These are phyloP conservation scores for Urocitellus parryii DNA, from an alignment of 2,113 vertebrate species.

Conservation along the genomic window DNA sequence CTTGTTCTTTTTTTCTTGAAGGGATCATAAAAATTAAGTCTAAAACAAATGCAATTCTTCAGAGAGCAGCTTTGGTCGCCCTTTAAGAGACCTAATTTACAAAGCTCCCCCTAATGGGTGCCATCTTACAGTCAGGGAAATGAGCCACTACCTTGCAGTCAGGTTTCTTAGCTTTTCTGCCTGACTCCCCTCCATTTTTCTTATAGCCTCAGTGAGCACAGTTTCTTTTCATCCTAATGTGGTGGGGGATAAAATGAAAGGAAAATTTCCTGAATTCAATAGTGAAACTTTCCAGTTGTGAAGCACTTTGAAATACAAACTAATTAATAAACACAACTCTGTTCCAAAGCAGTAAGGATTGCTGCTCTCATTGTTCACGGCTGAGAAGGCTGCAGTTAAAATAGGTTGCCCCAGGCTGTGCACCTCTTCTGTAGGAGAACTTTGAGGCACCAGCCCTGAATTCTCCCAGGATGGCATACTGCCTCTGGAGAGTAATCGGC, in stretches of 20 bases:
- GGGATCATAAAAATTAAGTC: slow-evolving; percentile 75
- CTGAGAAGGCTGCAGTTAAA: slow-evolving; percentile 75
- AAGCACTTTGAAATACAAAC: slow-evolving; percentile 77
- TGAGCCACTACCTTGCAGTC: slow-evolving; percentile 72
- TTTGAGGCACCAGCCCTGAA: neutral
- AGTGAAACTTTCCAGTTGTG: slow-evolving; percentile 75
- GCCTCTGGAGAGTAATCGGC: slow-evolving; percentile 39
- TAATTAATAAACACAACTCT: slow-evolving; percentile 80
- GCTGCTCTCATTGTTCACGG: slow-evolving; percentile 75
- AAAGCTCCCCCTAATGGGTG: slow-evolving; percentile 54
- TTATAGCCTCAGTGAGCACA: slow-evolving; percentile 74
- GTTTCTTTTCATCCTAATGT: slow-evolving; percentile 77
- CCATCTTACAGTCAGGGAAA: slow-evolving; percentile 65
- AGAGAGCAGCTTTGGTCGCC: slow-evolving; percentile 59
- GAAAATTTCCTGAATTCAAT: slow-evolving; percentile 73
- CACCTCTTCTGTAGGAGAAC: slow-evolving; percentile 18
- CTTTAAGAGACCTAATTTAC: slow-evolving; percentile 67
- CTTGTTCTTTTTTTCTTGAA: slow-evolving; percentile 44
- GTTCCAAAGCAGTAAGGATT: slow-evolving; percentile 28
- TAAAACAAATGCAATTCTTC: slow-evolving; percentile 69
- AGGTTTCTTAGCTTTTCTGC: slow-evolving; percentile 58
- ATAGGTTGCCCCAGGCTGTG: slow-evolving; percentile 66
- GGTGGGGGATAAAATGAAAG: slow-evolving; percentile 54
- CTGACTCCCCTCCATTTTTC: slow-evolving; percentile 69
- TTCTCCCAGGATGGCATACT: slow-evolving; percentile 49